Conservation (phyloP, 1,140 invertebrate species). For the Panagrolaimus sp. region DNA sequence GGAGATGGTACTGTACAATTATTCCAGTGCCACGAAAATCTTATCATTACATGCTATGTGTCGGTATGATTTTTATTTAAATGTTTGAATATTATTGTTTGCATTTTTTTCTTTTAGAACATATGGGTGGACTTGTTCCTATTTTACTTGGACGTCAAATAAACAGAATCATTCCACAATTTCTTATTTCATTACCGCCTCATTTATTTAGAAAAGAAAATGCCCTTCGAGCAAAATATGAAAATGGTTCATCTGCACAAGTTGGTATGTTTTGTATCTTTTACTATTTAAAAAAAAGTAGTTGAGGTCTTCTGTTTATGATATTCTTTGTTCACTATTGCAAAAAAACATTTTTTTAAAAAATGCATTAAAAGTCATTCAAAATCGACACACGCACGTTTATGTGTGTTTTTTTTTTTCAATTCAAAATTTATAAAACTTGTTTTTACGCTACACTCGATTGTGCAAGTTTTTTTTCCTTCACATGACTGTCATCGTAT, state of each 20-base stretch:
- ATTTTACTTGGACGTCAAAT: constrained; percentile 88
- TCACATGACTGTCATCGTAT: no score
- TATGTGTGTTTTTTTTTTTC: constrained; percentile 10
- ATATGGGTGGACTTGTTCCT: constrained; percentile 88
- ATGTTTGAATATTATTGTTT: background rate
- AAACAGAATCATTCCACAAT: constrained; percentile 92
- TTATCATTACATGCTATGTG: constrained; percentile 78
- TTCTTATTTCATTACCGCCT: constrained; percentile 93
- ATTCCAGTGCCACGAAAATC: constrained; percentile 64
- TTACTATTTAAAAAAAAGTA: constrained; percentile 27
- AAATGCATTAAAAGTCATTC: no score
- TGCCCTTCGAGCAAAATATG: background rate
- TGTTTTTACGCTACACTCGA: background rate
- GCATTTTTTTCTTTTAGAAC: constrained; percentile 66
- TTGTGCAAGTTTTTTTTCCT: no score
- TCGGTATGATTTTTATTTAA: constrained; percentile 62
- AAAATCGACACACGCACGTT: background rate
- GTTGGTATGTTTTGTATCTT: constrained; percentile 38
- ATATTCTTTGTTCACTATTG: constrained; percentile 15
- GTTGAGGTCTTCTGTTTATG: background rate
- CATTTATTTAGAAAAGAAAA: constrained; percentile 16
- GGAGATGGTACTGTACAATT: constrained; percentile 89
- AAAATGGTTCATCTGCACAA: constrained; percentile 47
- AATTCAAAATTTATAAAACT: background rate
- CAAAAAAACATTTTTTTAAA: background rate